A percentile compares a stretch with the other conserved stretches of the same genome.
Evolutionary conservation across 2,888 invertebrate genomes (phyloP).

Genomic region (Brachyptera putata): DNA sequence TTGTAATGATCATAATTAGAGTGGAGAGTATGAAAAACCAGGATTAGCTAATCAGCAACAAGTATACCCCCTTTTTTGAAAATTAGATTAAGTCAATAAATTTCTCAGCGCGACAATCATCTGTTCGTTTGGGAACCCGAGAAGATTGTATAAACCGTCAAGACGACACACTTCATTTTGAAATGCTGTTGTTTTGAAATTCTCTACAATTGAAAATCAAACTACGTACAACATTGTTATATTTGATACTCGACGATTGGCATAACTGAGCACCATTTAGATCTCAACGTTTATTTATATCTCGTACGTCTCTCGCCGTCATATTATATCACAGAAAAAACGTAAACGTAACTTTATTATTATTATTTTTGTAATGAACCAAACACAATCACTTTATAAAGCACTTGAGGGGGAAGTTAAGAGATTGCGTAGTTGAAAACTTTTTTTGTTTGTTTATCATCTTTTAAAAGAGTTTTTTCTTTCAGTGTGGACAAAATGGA

Average conservation of each 20-base stretch:
- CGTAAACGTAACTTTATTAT: conserved; percentile 32
- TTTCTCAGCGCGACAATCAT: conserved; percentile 2
- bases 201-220: conserved; percentile 31
- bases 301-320: conserved; percentile 31
- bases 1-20: conserved; percentile 28
- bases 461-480: conserved; percentile 27
- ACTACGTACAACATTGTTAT: conserved; percentile 30
- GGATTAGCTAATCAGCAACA: conserved; percentile 32
- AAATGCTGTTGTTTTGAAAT: conserved; percentile 22
- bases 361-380: conserved; percentile 31
- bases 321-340: conserved; percentile 40
- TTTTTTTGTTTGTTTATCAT: conserved; percentile 20
- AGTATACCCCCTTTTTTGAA: conserved; percentile 26
- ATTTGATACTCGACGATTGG: conserved; percentile 31
- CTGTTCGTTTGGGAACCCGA: conserved; percentile 8
- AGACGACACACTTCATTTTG: conserved; percentile 10
- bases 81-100: conserved; percentile 20
- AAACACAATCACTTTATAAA: conserved; percentile 39
- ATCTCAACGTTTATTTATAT: conserved; percentile 31
- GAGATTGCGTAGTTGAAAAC: conserved; percentile 35
- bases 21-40: conserved; percentile 34
- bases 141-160: conserved; percentile 1
- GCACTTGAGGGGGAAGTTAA: conserved; percentile 40
- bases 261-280: conserved; percentile 38
- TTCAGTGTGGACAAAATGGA: conserved; percentile 7